Evolutionary conservation across 2,797 vertebrate species (phyloP), one percentile per base, ranked within the genome.

Genomic region (Rousettus madagascariensis): DNA sequence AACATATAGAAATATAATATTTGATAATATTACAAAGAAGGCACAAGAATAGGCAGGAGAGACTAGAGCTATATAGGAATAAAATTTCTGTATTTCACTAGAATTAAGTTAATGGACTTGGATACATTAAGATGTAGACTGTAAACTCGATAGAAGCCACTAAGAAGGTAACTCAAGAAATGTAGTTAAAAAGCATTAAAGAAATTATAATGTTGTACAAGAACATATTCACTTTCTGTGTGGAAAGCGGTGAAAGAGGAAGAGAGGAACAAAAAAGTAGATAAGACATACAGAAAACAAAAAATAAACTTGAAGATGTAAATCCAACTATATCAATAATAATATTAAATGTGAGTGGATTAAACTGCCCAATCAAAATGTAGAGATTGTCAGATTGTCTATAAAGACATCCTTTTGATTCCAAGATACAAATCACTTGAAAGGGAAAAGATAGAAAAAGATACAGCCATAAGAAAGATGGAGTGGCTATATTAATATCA

Each of bases 81-180:
- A 59, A 59, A 65, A 5, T 55, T 80, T 95, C 24, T 91, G 0
- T 91, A 78, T 86, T 72, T 95, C 30, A 30, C 6, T 78, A 28
- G 66, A 93, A 93, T 84, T 94, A 95, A 86, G 33, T 80, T 86
- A 85, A 66, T 78, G 68, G 20, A 55, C 43, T 89, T 72, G n/a
- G 61, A 24, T 93, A 22, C 24, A 2, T 63, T 85, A 66, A 57
- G 38, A 69, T 72, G 38, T 30, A 26, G 84, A 57, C 80, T 66
- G 8, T 77, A 94, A 75, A 11, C 30, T n/a, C 63, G 46, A 93
- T 57, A 68, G 8, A 12, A 95, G 55, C 2, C 46, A 87, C 51
- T 82, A 90, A 94, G 83, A 87, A 77, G 77, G 43, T 20, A 88
- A 65, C 41, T 86, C 17, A 93, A 91, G 28, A 87, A 74, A 74